Evolutionary conservation across 2,797 vertebrate genomes (phyloP).

Genomic region (Diceros bicornis): DNA sequence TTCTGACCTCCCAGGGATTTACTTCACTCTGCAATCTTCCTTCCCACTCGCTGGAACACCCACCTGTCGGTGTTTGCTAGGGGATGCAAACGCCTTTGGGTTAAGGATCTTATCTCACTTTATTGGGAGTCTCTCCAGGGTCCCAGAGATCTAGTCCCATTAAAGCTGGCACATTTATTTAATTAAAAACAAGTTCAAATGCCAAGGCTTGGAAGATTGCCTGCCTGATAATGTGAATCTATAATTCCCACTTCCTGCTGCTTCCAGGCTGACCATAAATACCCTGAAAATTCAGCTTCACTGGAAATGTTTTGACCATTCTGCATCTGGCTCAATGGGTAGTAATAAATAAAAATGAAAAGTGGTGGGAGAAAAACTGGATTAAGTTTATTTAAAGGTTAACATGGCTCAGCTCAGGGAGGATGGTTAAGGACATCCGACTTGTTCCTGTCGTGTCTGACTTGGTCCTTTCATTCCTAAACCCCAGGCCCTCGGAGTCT

Average conservation of each 20-base stretch:
- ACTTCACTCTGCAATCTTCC: neutral
- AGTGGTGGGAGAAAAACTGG: conserved; percentile 47
- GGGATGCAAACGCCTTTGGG: neutral
- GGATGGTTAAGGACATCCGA: neutral
- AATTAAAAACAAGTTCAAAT: conserved; percentile 72
- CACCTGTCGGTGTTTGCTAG: neutral
- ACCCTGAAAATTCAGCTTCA: conserved; percentile 45
- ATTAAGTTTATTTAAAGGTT: conserved; percentile 72
- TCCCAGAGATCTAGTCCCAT: conserved; percentile 57
- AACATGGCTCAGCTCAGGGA: neutral
- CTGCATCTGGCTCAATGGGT: conserved; percentile 51
- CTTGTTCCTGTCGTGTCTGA: conserved; percentile 22
- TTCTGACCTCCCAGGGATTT: conserved; percentile 42
- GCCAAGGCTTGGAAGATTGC: conserved; percentile 68
- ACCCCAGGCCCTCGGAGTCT: neutral
- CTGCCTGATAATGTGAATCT: conserved; percentile 68
- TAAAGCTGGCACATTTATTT: conserved; percentile 67
- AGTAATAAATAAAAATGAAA: conserved; percentile 79
- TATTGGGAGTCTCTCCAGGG: neutral
- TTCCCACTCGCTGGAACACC: neutral
- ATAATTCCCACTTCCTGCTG: conserved; percentile 75
- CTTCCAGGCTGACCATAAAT: conserved; percentile 68
- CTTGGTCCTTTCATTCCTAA: conserved; percentile 17
- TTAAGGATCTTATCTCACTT: conserved; percentile 65
- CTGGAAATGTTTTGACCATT: conserved; percentile 74